Conservation (phyloP, 2,888 invertebrate species). For the Drosophila algonquin region DNA sequence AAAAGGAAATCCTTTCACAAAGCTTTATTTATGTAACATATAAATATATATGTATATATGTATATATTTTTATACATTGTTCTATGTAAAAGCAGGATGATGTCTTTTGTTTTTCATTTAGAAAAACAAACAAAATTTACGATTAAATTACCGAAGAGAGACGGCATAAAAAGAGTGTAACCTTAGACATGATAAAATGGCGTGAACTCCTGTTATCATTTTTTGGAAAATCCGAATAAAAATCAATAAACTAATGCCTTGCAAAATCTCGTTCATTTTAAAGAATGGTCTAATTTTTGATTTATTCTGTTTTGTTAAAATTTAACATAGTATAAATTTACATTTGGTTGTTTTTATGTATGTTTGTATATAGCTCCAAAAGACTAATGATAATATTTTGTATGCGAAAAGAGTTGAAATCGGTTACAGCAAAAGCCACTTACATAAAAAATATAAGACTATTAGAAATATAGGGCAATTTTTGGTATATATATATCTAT, state of each 20-base stretch:
- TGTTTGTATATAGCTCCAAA: not conserved
- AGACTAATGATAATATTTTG: not conserved
- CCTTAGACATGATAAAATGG: not conserved
- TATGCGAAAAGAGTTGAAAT: not conserved
- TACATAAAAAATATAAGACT: conserved; percentile 9
- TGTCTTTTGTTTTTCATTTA: not conserved
- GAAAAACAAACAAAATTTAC: not conserved
- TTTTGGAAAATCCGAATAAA: too few species aligned
- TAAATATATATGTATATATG: not conserved
- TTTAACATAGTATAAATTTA: not conserved
- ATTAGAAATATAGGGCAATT: not conserved
- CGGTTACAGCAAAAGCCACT: not conserved
- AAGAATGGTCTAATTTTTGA: too few species aligned
- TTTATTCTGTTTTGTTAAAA: not conserved
- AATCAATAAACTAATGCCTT: too few species aligned
- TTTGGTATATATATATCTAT: conserved; percentile 3
- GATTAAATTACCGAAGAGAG: not conserved
- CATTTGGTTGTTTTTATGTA: not conserved
- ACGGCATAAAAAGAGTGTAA: not conserved
- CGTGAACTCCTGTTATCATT: too few species aligned
- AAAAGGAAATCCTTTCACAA: not conserved
- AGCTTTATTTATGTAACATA: not conserved
- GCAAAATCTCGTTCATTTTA: not conserved
- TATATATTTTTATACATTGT: not conserved
- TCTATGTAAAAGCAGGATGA: not conserved